Conservation (phyloP, 2,888 invertebrate genomes). For the Apocheima hispidaria region DNA sequence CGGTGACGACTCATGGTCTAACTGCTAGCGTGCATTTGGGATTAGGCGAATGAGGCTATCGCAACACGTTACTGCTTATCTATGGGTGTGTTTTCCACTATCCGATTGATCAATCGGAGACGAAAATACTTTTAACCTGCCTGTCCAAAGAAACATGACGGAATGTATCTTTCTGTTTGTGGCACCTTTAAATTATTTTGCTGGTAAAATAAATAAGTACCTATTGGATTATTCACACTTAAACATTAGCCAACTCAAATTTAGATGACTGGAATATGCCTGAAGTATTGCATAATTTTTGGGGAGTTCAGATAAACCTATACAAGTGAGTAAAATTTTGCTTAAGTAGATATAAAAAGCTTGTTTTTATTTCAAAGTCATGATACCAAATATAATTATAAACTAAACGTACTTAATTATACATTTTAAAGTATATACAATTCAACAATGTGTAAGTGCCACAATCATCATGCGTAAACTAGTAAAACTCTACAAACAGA, state of each 20-base stretch:
- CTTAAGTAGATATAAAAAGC: no score
- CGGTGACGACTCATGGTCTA: constrained; percentile 34
- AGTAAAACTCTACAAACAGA: constrained; percentile 30
- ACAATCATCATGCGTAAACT: constrained; percentile 8
- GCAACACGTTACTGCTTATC: constrained; percentile 25
- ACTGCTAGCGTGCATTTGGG: constrained; percentile 40
- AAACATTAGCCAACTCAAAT: neutral
- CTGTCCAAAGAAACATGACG: constrained; percentile 11
- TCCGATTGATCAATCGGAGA: constrained; percentile 26
- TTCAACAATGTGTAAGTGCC: constrained; percentile 1
- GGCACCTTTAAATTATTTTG: neutral
- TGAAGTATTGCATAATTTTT: no score
- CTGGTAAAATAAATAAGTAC: no score
- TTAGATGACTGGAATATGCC: neutral
- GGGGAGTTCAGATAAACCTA: no score
- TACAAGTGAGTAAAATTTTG: no score
- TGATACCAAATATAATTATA: no score
- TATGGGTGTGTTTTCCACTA: constrained; percentile 24
- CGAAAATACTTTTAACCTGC: no score
- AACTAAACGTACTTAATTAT: no score
- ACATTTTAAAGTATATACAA: no score
- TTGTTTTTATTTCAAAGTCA: constrained; percentile 2
- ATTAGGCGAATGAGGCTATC: constrained; percentile 37
- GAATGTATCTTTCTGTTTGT: neutral
- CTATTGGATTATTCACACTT: neutral